Conservation (phyloP, 2,797 vertebrate genomes). For the Poeciliopsis gracilis region DNA sequence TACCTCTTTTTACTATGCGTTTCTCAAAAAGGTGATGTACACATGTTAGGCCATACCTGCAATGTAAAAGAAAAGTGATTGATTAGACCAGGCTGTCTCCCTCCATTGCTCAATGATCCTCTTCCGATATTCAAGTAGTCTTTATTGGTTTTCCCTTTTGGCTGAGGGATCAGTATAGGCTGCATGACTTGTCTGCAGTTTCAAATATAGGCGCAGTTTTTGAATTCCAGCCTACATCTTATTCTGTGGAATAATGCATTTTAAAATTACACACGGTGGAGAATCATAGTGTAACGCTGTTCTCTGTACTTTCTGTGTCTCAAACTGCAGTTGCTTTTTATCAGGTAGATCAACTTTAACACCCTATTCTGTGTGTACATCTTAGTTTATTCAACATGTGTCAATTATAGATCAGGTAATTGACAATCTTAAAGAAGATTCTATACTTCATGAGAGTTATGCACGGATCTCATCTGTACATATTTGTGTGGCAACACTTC, state of each 20-base stretch:
- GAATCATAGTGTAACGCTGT: background rate
- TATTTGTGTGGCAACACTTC: background rate
- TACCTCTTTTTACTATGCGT: background rate
- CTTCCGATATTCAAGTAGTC: background rate
- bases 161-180: background rate
- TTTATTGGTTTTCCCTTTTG: background rate
- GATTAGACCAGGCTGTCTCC: background rate
- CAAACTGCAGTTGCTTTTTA: background rate
- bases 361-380: background rate
- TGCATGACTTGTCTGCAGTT: background rate
- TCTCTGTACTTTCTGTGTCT: background rate
- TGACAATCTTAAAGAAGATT: background rate
- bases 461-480: background rate
- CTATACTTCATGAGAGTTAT: background rate
- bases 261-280: background rate
- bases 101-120: background rate
- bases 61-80: background rate
- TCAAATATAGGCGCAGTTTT: background rate
- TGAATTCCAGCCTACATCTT: background rate
- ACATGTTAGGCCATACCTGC: background rate
- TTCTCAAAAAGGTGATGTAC: background rate
- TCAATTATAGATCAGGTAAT: background rate
- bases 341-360: background rate
- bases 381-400: background rate
- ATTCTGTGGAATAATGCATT: background rate